Evolutionary conservation across 2,113 vertebrate species (phyloP).

Genomic region (Oryzias melastigma): DNA sequence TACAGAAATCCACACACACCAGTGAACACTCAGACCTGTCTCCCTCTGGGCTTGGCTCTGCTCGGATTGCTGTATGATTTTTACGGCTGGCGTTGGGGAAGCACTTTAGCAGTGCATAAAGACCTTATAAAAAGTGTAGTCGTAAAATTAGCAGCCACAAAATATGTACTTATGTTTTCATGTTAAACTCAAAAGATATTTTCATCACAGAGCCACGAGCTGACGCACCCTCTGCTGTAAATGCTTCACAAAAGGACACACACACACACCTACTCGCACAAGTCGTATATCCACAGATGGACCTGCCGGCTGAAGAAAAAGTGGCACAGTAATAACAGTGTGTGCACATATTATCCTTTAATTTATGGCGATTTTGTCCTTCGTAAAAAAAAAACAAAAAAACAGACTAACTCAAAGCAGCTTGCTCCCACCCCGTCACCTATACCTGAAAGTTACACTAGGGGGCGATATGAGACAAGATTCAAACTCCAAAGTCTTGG

Average conservation of each 20-base stretch:
- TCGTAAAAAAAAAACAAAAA: conserved; percentile 51
- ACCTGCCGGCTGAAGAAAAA: conserved; percentile 61
- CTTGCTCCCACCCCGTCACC: conserved; percentile 6
- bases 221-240: conserved; percentile 47
- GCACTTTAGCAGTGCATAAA: conserved; percentile 78
- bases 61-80: conserved; percentile 70
- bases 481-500: conserved; percentile 13
- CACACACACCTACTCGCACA: conserved; percentile 35
- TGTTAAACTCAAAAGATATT: conserved; percentile 70
- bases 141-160: conserved; percentile 81
- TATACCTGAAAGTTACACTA: conserved; percentile 47
- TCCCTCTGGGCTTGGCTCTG: conserved; percentile 62
- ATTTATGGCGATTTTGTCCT: conserved; percentile 72
- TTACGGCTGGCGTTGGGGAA: conserved; percentile 74
- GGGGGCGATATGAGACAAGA: conserved; percentile 71
- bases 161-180: conserved; percentile 80
- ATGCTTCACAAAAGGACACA: conserved; percentile 29
- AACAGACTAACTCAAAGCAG: conserved; percentile 62
- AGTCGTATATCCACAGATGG: conserved; percentile 56
- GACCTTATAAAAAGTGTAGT: conserved; percentile 79
- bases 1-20: conserved; percentile 25
- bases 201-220: conserved; percentile 58
- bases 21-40: conserved; percentile 32
- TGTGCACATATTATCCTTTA: conserved; percentile 38
- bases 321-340: conserved; percentile 58